Conservation (phyloP, 2,113 vertebrate species). For the Oreocharis arfaki region DNA sequence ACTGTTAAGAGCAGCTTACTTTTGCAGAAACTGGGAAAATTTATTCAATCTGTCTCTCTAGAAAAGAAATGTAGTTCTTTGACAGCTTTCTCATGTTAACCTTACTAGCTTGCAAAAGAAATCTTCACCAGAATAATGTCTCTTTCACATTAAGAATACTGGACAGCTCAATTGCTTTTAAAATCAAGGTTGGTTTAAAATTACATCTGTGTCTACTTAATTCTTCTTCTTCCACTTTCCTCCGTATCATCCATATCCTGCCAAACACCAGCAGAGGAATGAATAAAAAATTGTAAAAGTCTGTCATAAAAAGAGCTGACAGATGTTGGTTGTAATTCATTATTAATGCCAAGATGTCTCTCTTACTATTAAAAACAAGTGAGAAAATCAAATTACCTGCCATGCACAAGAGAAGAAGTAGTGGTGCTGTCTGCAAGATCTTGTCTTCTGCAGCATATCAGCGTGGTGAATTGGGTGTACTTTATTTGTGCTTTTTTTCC, state of each 20-base stretch:
- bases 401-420: neutral
- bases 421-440: neutral
- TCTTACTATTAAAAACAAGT: neutral
- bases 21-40: neutral
- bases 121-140: neutral
- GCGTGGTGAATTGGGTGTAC: neutral
- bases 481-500: neutral
- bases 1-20: neutral
- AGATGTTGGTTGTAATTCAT: neutral
- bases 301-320: neutral
- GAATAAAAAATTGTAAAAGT: neutral
- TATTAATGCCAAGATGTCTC: neutral
- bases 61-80: neutral
- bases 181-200: neutral
- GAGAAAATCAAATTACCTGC: neutral
- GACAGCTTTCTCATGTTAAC: neutral
- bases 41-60: neutral
- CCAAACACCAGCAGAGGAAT: neutral
- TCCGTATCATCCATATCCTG: accelerated
- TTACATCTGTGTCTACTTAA: neutral
- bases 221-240: neutral
- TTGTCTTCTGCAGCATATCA: neutral
- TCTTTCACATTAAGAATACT: neutral
- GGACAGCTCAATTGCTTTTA: neutral
- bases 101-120: neutral